These are phyloP conservation scores for Lates calcarifer DNA, from an alignment of 2,113 vertebrate species.

Conservation along the genomic window DNA sequence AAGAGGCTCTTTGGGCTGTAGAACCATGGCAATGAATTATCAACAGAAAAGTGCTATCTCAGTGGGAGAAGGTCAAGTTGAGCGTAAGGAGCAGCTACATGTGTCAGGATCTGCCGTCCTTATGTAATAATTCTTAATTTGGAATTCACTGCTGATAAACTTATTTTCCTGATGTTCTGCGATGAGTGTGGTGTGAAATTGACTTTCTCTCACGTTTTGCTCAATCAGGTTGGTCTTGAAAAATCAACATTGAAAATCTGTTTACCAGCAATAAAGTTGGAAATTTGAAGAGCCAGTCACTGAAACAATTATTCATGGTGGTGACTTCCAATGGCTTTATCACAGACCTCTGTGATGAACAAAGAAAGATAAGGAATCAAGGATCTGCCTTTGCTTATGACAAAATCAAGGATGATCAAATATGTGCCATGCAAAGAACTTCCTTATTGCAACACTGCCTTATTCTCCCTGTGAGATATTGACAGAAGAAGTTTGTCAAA, in stretches of 20 bases:
- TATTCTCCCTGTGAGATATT: constrained; percentile 1
- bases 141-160: constrained; percentile 45
- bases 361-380: constrained; percentile 29
- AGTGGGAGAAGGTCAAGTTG: constrained; percentile 31
- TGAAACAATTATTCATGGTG: constrained; percentile 12
- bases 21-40: constrained; percentile 23
- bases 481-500: neutral
- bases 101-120: neutral
- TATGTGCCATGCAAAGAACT: constrained; percentile 1
- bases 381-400: neutral
- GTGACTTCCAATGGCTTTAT: constrained; percentile 6
- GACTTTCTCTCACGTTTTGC: constrained; percentile 38
- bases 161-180: constrained; percentile 3
- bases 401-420: constrained; percentile 26
- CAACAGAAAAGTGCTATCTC: neutral
- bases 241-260: constrained; percentile 28
- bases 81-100: constrained; percentile 13
- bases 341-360: constrained; percentile 13
- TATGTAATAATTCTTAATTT: constrained; percentile 25
- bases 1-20: constrained; percentile 7
- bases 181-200: constrained; percentile 53
- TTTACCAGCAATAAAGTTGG: constrained; percentile 27
- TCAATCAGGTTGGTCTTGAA: constrained; percentile 17
- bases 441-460: neutral
- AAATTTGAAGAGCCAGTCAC: constrained; percentile 32